Base-by-base conservation (phyloP, 2,888 invertebrate genomes). In the Agrenia bidenticulata region DNA sequence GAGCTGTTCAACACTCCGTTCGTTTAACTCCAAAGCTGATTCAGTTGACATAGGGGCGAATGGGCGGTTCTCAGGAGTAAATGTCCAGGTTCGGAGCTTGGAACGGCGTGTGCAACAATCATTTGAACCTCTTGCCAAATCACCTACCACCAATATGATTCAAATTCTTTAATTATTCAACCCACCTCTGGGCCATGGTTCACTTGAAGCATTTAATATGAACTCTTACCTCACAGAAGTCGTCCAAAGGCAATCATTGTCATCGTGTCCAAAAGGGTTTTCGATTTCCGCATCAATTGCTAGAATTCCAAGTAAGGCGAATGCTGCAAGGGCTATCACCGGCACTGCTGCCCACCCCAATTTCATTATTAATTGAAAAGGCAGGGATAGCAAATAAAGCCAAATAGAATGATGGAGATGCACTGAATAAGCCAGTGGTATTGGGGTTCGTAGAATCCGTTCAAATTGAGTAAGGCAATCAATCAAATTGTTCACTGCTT, bases 201-300 rank as follows among this genome's bases (percentile, higher is more conserved):
- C n/a, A n/a, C n/a, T n/a, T n/a, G n/a, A n/a, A n/a, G n/a, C n/a
- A n/a, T n/a, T n/a, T n/a, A n/a, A n/a, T n/a, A n/a, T n/a, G n/a
- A 32, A 32, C 5, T 19, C 51, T 51, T 5, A 63, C 63, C 17
- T 58, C 57, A 51, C 63, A 63, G 24, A 63, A 63, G 39, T 63
- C 63, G 24, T 63, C 53, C n/a, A 58, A 41, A 24, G 63, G 63
- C 37, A 63, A 56, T 68, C 68, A 59, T 68, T 68, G 26, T 68
- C 61, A 54, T 68, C 68, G 26, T 65, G 55, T 13, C 68, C 68
- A 50, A 68, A 68, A 17, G 68, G 68, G 37, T 68, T 68, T 17
- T 68, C 68, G 21, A 68, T 68, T 63, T 68, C 68, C 50, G 62
- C 24, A 4, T 63, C 64, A 42, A 65, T 68, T 1, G 41, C 53